Conservation (phyloP, 2,797 vertebrate species). For the Enteromius unitaeniatus region DNA sequence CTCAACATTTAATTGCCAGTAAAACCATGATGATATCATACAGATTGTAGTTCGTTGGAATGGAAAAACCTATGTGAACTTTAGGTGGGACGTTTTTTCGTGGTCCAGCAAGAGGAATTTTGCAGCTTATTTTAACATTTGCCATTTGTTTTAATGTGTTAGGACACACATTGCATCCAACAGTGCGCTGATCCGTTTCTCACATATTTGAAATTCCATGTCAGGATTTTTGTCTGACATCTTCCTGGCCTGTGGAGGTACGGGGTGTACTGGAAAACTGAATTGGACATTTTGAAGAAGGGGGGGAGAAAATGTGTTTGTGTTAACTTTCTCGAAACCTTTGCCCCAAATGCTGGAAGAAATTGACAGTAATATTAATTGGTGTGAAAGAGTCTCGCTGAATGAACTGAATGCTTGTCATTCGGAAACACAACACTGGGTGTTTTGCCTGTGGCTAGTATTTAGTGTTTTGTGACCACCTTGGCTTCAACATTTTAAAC, state of each 20-base stretch:
- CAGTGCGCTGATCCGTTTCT: background rate
- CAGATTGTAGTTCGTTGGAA: background rate
- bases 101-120: background rate
- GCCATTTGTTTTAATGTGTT: background rate
- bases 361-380: slow-evolving; percentile 32
- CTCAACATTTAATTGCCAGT: background rate
- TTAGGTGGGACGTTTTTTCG: background rate
- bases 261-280: slow-evolving; percentile 67
- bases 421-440: background rate
- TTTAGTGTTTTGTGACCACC: background rate
- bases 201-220: slow-evolving; percentile 67
- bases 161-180: background rate
- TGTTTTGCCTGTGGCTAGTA: slow-evolving; percentile 5
- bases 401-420: background rate
- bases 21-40: background rate
- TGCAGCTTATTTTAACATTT: background rate
- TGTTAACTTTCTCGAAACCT: slow-evolving; percentile 1
- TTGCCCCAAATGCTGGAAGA: background rate
- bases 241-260: slow-evolving; percentile 69
- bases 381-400: background rate
- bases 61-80: background rate
- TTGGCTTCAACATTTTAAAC: slow-evolving; percentile 24
- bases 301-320: slow-evolving; percentile 36
- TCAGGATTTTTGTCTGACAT: slow-evolving; percentile 74
- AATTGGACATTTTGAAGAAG: slow-evolving; percentile 60